A percentile compares a stretch with the other conserved stretches of the same genome.
Evolutionary conservation across 92 coral and sea anemone species (phyloP).

Genomic region (Parazoanthus atlanticus): DNA sequence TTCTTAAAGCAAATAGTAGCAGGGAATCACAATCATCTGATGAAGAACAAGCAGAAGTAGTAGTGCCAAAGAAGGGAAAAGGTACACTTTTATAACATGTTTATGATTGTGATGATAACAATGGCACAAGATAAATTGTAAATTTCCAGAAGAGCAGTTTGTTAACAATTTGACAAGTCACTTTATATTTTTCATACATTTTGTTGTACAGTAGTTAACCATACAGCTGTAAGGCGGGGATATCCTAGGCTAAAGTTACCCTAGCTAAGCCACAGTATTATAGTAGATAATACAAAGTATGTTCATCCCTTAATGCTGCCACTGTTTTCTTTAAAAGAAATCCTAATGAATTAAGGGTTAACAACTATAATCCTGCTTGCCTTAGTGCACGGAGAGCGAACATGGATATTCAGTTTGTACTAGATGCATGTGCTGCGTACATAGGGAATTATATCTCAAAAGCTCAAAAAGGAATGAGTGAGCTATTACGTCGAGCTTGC

Average conservation of each 20-base stretch:
- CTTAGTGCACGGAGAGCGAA: no score
- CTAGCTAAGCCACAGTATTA: background rate
- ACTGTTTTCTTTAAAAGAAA: no score
- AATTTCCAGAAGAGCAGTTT: constrained; percentile 5
- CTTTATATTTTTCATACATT: background rate
- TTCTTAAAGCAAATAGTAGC: no score
- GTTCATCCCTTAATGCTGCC: background rate
- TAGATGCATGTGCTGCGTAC: no score
- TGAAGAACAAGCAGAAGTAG: background rate
- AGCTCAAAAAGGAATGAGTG: no score
- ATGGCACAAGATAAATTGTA: background rate
- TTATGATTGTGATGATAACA: constrained; percentile 17
- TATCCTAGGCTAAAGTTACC: background rate
- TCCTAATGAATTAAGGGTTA: no score
- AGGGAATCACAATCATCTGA: background rate
- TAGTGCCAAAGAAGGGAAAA: background rate
- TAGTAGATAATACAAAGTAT: no score
- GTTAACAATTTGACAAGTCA: background rate
- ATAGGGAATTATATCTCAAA: no score
- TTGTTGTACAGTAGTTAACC: constrained; percentile 6
- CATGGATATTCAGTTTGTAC: no score
- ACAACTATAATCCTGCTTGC: no score
- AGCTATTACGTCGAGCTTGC: no score
- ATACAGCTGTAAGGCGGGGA: no score
- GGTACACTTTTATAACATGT: constrained; percentile 8